Percentiles rank a stretch among this genome's conserved stretches.
Evolutionary conservation across 2,797 vertebrate genomes (phyloP).

Genomic region (Thripadectes ignobilis): DNA sequence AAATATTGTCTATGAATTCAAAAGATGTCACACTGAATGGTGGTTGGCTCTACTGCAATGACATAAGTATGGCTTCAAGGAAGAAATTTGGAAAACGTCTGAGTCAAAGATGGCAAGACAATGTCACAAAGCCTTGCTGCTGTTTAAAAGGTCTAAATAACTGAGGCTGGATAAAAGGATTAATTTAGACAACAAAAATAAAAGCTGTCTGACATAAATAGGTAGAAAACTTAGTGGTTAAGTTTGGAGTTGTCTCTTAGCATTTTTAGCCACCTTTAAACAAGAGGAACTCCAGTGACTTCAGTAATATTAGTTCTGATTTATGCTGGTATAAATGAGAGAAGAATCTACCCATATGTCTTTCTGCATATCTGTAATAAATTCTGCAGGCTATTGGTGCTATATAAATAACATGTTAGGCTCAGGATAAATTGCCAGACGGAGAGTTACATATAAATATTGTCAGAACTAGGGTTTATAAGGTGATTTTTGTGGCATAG

Average conservation of each 20-base stretch:
- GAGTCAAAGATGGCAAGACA: background rate
- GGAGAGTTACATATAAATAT: background rate
- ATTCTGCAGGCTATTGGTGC: background rate
- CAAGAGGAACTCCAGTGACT: background rate
- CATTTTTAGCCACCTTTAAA: background rate
- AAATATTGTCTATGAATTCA: background rate
- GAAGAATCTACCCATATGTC: slow-evolving; percentile 20
- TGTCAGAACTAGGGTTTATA: slow-evolving; percentile 7
- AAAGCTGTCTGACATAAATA: background rate
- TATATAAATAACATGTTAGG: slow-evolving; percentile 18
- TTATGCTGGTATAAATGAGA: slow-evolving; percentile 34
- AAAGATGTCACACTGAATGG: background rate
- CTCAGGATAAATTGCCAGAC: slow-evolving; percentile 1
- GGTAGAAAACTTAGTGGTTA: background rate
- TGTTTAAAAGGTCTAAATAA: background rate
- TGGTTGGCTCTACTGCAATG: background rate
- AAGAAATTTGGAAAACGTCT: background rate
- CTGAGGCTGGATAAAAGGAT: background rate
- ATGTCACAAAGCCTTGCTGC: background rate
- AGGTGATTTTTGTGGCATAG: background rate
- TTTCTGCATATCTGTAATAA: slow-evolving; percentile 28
- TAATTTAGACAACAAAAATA: background rate
- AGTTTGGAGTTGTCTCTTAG: background rate
- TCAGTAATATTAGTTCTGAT: background rate
- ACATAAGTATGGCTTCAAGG: background rate